Base-by-base conservation (phyloP, 2,113 vertebrate genomes). In the Typhlomys cinereus region DNA sequence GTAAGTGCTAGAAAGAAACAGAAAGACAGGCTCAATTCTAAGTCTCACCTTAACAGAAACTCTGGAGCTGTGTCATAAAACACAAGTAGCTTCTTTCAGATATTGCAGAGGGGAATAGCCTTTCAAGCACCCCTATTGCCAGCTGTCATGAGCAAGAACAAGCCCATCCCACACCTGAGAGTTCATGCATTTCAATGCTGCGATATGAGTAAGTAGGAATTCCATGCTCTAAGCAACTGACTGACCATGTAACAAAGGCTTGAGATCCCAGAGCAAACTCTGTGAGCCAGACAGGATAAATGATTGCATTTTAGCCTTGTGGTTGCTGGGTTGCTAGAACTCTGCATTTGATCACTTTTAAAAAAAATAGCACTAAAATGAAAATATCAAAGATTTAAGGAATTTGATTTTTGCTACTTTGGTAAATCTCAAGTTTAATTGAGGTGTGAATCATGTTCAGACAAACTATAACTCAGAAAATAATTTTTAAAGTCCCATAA, bases 401-500 rank as follows among this genome's bases (percentile, higher is more conserved):
- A 95, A 97, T 64, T 95, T 95, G 93, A 95, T 96, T 98, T n/a
- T 97, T 98, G 93, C 94, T 94, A 74, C 96, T 97, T 96, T 88
- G 94, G 95, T 91, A 97, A 96, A 89, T 85, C 95, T 61, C 94
- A 96, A 96, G 93, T 97, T 98, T 96, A 98, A 97, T 96, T 97
- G 96, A 97, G 95, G 96, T 95, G 95, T 96, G 97, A 97, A 96
- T 97, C 97, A 96, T 96, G 88, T 97, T 97, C 97, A 97, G 95
- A 97, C 97, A 97, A 98, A 97, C 96, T 97, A 78, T 92, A 97
- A 74, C 46, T 98, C 84, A 95, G 90, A 94, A 98, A 97, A 97
- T 97, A 97, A 98, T 96, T 97, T 18, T 95, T 95, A 97, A 98
- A 97, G 97, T 97, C 73, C 96, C 84, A 96, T 98, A 97, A 96